Evolutionary conservation across 1,140 invertebrate genomes (phyloP).

Genomic region (Drosophila biarmipes): DNA sequence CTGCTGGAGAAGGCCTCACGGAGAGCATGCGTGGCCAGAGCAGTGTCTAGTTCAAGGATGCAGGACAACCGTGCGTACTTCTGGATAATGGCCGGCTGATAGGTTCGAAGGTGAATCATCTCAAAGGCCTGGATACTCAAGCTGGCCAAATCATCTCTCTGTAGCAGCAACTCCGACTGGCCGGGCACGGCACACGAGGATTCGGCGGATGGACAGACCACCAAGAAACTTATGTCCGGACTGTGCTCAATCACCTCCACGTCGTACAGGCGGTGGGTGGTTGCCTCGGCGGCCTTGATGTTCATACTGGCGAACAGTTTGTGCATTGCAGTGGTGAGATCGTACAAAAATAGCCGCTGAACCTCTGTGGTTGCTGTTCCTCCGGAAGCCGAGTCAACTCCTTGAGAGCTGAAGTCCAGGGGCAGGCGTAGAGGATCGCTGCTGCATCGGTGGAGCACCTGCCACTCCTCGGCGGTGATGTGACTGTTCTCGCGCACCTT

Average conservation of each 20-base stretch:
- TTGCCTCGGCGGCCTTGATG: constrained; percentile 88
- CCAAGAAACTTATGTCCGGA: constrained; percentile 93
- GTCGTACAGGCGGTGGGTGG: constrained; percentile 93
- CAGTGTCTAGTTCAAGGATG: constrained; percentile 95
- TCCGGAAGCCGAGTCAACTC: constrained; percentile 72
- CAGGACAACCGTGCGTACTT: constrained; percentile 96
- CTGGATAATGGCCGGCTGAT: constrained; percentile 94
- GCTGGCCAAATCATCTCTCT: constrained; percentile 92
- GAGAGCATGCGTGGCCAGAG: constrained; percentile 95
- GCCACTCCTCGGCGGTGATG: constrained; percentile 97
- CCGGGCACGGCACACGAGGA: constrained; percentile 95
- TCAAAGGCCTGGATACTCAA: constrained; percentile 94
- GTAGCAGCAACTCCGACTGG: constrained; percentile 92
- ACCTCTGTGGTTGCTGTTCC: constrained; percentile 86
- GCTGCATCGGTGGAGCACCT: constrained; percentile 87
- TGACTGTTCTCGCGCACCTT: constrained; percentile 97
- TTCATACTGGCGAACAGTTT: constrained; percentile 92
- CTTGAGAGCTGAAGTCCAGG: constrained; percentile 82
- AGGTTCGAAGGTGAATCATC: constrained; percentile 96
- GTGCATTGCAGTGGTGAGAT: constrained; percentile 89
- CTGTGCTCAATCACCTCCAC: constrained; percentile 96
- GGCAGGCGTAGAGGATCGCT: constrained; percentile 84
- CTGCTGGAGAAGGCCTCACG: constrained; percentile 96
- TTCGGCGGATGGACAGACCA: constrained; percentile 95
- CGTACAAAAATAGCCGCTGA: constrained; percentile 91